Percentiles rank a stretch among this genome's conserved stretches.
Conservation (phyloP, 2,113 vertebrate genomes). For the Acrocephalus kingi region DNA sequence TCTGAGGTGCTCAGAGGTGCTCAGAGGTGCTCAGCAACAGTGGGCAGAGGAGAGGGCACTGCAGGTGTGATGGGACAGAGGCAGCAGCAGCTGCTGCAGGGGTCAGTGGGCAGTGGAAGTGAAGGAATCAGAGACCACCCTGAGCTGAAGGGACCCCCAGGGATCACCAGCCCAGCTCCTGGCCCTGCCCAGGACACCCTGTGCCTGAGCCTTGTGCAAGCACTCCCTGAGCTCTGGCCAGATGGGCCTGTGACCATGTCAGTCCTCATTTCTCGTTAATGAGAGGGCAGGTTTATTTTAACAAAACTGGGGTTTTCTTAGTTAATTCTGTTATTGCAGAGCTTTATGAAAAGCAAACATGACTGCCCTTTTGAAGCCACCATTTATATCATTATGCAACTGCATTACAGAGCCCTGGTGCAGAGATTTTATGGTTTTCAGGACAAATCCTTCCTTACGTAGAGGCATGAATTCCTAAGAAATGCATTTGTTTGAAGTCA, state of each 20-base stretch:
- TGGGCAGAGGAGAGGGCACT: fast-evolving
- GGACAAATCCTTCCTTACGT: neutral
- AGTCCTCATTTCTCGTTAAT: neutral
- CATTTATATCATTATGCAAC: neutral
- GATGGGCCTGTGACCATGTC: neutral
- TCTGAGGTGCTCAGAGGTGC: neutral
- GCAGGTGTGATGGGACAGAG: fast-evolving
- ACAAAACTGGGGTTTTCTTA: neutral
- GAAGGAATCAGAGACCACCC: neutral
- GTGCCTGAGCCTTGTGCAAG: neutral
- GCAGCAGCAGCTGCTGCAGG: neutral
- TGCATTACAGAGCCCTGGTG: neutral
- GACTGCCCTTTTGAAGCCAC: neutral
- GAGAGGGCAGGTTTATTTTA: neutral
- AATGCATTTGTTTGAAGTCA: neutral
- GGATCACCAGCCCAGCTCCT: neutral
- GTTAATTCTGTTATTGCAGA: neutral
- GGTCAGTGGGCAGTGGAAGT: neutral
- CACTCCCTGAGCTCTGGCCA: neutral
- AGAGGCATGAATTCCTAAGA: neutral
- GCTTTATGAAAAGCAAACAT: neutral
- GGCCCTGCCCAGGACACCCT: neutral
- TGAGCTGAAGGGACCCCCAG: neutral
- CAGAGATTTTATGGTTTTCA: neutral
- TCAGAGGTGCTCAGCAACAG: neutral